phyloP scores from a whole-genome alignment of 2,113 vertebrate species.

The Oncorhynchus mykiss region DNA sequence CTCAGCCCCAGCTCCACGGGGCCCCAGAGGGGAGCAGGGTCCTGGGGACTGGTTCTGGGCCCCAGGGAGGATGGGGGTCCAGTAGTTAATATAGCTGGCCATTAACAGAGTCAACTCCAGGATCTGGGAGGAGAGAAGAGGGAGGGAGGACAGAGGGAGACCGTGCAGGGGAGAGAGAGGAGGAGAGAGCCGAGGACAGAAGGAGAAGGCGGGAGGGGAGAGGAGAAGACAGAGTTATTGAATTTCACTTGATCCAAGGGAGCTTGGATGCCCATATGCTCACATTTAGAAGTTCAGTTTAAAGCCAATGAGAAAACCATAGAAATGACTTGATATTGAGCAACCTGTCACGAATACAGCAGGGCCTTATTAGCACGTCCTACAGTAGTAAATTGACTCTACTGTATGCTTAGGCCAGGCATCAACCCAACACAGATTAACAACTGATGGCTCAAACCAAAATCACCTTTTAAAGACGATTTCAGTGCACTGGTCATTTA shows the following conservation, averaged over 20 bases:
- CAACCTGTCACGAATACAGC: neutral
- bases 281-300: neutral
- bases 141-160: neutral
- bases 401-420: conserved; percentile 2
- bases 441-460: neutral
- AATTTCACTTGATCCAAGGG: neutral
- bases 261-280: neutral
- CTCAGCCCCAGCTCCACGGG: conserved; percentile 22
- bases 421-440: conserved; percentile 12
- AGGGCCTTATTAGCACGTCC: conserved; percentile 33
- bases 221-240: neutral
- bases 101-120: conserved; percentile 87
- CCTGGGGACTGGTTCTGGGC: conserved; percentile 52
- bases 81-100: conserved; percentile 87
- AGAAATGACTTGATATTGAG: neutral
- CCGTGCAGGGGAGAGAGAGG: neutral
- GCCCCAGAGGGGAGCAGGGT: conserved; percentile 35
- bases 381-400: neutral
- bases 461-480: too few species aligned
- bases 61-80: conserved; percentile 52
- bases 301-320: neutral
- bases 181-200: neutral
- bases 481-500: too few species aligned
- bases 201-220: neutral
- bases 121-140: conserved; percentile 67